Conservation (phyloP, 2,797 vertebrate species). For the Rhincodon typus region DNA sequence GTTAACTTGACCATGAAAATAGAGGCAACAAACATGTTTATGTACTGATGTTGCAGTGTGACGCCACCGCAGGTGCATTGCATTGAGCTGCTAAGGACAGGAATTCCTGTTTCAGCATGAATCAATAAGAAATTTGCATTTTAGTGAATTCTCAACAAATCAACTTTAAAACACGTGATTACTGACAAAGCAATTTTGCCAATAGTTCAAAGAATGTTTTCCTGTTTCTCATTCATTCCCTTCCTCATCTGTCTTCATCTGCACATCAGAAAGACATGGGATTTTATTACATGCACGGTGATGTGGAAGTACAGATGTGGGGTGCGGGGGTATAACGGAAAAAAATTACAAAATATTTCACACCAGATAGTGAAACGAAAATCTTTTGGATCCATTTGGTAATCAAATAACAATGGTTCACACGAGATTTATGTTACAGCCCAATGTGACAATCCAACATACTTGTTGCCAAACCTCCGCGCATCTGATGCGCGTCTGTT, state of each 20-base stretch:
- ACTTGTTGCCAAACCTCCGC: not conserved
- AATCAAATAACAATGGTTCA: not conserved
- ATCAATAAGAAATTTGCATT: not conserved
- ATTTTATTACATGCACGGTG: not conserved
- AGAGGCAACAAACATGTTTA: not conserved
- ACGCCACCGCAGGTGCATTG: not conserved
- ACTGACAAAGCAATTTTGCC: not conserved
- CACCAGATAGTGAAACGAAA: not conserved
- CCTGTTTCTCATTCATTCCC: not conserved
- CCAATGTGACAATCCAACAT: not conserved
- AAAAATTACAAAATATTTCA: not conserved
- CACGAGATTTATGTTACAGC: not conserved
- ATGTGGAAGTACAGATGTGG: not conserved
- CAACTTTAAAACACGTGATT: not conserved
- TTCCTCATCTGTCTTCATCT: no score
- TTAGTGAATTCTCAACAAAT: not conserved
- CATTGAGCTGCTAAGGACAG: not conserved
- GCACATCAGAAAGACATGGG: not conserved
- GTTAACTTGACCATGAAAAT: not conserved
- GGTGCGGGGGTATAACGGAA: not conserved
- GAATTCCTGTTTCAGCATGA: not conserved
- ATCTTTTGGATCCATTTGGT: not conserved
- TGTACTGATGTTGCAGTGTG: not conserved
- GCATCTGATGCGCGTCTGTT: no score
- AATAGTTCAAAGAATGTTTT: not conserved